These are phyloP conservation scores for Apus apus DNA, from an alignment of 2,113 vertebrate species.

Conservation along the genomic window DNA sequence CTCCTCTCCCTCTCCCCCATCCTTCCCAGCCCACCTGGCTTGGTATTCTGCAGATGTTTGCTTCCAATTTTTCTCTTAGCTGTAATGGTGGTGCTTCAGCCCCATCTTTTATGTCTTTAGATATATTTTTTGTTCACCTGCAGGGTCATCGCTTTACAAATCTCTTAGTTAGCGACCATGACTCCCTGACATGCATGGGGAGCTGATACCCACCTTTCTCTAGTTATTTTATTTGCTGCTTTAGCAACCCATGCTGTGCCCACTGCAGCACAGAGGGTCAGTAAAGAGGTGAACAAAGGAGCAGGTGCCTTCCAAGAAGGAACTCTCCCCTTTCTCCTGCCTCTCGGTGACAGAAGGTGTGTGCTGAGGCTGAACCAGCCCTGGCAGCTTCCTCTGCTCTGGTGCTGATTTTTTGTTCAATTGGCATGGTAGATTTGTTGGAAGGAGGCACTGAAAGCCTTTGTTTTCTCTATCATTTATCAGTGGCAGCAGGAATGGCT, in stretches of 20 bases:
- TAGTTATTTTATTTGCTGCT: background rate
- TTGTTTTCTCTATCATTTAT: background rate
- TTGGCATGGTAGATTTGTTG: background rate
- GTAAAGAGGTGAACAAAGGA: background rate
- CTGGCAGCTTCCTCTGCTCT: conserved; percentile 11
- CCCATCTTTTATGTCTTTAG: background rate
- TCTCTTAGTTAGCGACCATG: background rate
- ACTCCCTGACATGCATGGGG: background rate
- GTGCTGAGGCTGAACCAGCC: background rate
- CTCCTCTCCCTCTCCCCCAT: background rate
- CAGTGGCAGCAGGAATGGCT: background rate
- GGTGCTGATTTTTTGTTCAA: background rate
- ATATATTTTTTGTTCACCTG: background rate
- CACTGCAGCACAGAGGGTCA: background rate
- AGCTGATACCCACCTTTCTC: background rate
- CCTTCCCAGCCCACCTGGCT: background rate
- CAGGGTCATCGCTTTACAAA: background rate
- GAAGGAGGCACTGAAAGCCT: background rate
- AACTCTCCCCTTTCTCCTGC: background rate
- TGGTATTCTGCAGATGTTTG: background rate
- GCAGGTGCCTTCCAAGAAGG: background rate
- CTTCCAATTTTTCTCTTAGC: background rate
- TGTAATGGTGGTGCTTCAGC: background rate
- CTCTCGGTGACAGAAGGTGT: background rate
- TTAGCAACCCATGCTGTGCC: background rate